phyloP scores from a whole-genome alignment of 23 tunicate species.

The Halocynthia roretzi region DNA sequence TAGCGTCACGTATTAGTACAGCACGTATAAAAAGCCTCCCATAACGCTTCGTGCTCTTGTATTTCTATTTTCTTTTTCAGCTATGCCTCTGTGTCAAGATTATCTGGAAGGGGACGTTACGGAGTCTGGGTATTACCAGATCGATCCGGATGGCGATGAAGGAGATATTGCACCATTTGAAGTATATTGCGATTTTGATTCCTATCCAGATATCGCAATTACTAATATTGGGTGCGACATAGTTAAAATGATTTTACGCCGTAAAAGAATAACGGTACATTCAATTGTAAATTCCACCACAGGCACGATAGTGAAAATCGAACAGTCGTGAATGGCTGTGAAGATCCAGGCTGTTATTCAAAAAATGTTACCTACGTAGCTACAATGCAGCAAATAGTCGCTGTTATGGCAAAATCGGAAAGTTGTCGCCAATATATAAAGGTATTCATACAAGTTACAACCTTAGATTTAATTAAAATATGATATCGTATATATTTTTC shows the following conservation, averaged over 20 bases:
- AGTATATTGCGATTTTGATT: conserved; percentile 6
- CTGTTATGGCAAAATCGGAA: conserved; percentile 2
- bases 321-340: not conserved
- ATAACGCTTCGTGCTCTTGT: too few relatives aligned
- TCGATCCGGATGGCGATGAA: conserved; percentile 4
- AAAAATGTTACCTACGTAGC: not conserved
- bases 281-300: not conserved
- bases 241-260: too few relatives aligned
- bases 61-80: too few relatives aligned
- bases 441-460: not conserved
- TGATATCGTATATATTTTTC: too few relatives aligned
- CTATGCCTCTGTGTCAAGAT: too few relatives aligned
- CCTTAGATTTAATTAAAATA: too few relatives aligned
- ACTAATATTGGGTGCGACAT: not conserved
- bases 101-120: too few relatives aligned
- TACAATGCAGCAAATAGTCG: not conserved
- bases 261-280: too few relatives aligned
- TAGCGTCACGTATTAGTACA: too few relatives aligned
- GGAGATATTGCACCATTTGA: conserved; percentile 8
- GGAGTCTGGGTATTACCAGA: conserved; percentile 2
- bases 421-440: conserved; percentile 1
- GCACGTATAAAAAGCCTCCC: too few relatives aligned
- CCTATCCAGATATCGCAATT: not conserved
- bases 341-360: conserved; percentile 6
- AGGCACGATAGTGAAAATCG: conserved; percentile 8